Evolutionary conservation across 1,140 invertebrate species (phyloP).

Genomic region (Pissodes strobi): DNA sequence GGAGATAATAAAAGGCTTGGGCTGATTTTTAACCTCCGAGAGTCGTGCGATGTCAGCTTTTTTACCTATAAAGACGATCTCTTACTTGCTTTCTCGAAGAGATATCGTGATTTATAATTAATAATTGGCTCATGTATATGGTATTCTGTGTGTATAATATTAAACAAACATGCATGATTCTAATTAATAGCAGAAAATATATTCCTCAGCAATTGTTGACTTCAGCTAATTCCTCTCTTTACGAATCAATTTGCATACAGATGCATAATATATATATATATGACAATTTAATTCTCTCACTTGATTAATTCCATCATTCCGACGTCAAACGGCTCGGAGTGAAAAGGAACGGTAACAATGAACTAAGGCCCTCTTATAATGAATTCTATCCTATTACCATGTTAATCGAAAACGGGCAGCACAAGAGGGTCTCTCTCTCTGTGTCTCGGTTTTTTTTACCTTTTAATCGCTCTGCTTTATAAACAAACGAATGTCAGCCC

Average conservation of each 20-base stretch:
- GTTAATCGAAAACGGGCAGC: slow-evolving; percentile 21
- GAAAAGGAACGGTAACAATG: neutral
- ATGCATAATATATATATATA: slow-evolving; percentile 5
- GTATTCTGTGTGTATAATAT: too few species aligned
- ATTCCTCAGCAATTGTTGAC: too few species aligned
- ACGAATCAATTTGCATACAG: slow-evolving; percentile 1
- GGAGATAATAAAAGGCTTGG: neutral
- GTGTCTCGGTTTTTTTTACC: neutral
- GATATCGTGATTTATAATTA: too few species aligned
- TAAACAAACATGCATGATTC: too few species aligned
- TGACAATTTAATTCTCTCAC: slow-evolving; percentile 7
- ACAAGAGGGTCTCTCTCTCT: neutral
- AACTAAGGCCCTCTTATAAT: slow-evolving; percentile 14
- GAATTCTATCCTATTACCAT: slow-evolving; percentile 24
- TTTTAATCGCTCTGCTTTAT: slow-evolving; percentile 17
- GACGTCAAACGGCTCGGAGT: neutral
- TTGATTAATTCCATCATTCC: slow-evolving; percentile 5
- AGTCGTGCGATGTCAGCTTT: neutral
- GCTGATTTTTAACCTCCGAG: neutral
- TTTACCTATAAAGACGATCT: neutral
- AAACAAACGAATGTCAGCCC: slow-evolving; percentile 16
- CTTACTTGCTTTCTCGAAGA: neutral
- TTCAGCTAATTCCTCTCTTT: too few species aligned
- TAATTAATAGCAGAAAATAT: too few species aligned
- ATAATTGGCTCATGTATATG: too few species aligned